Evolutionary conservation across 1,140 invertebrate species (phyloP), one percentile per base, ranked within the genome.

Genomic region (Amphibalanus amphitrite): DNA sequence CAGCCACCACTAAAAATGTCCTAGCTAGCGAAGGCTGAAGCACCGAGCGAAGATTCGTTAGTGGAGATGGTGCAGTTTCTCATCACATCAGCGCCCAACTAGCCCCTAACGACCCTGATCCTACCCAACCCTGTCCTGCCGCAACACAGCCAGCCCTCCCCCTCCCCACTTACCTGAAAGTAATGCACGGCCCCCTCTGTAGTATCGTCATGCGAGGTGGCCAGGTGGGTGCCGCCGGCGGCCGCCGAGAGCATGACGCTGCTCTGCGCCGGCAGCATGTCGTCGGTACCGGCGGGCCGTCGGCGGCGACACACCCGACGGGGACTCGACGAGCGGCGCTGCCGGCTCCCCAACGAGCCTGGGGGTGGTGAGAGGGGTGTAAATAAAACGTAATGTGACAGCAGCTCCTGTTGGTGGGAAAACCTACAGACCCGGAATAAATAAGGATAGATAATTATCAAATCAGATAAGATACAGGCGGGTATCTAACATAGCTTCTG

Each of bases 131-230:
- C n/a, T n/a, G n/a, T n/a, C n/a, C n/a, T n/a, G n/a, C n/a, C n/a
- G n/a, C n/a, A n/a, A n/a, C n/a, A n/a, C n/a, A n/a, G n/a, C n/a
- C n/a, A n/a, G n/a, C n/a, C n/a, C n/a, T n/a, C n/a, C n/a, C n/a
- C n/a, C n/a, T n/a, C n/a, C n/a, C n/a, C n/a, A n/a, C 47, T 23
- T 8, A 59, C 47, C 47, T 82, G 80, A 76, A 93, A 93, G 78
- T 88, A 92, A 79, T 95, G 92, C 67, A 94, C 87, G 10, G 91
- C 90, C 64, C 92, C 92, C 76, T 92, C 88, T 10, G 86, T 87
- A 0, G 91, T 93, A 75, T 95, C 92, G 73, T 93, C 90, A 78
- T 93, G 90, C 70, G 88, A 90, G 23, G 85, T 87, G 0, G 92
- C 91, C 33, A 93, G 81, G 78, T 94, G 90, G 67, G 82, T 84